A percentile compares a stretch with the other conserved stretches of the same genome.
phyloP scores from a whole-genome alignment of 1,140 invertebrate genomes.

The Zeugodacus cucurbitae region DNA sequence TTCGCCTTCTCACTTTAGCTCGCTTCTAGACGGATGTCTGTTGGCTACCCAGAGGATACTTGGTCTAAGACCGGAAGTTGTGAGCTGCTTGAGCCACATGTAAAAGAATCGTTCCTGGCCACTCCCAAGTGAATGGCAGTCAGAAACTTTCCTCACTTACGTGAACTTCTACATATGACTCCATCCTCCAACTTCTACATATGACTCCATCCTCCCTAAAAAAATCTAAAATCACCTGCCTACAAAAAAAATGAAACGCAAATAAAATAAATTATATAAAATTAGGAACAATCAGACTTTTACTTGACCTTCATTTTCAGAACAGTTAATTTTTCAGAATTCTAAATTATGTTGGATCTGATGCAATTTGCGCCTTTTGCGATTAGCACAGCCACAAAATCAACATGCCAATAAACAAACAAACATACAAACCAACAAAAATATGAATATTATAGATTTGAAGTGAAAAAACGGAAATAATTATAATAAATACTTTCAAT shows the following conservation, averaged over 20 bases:
- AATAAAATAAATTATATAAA: background rate
- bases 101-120: too few relatives aligned
- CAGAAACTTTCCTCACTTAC: too few relatives aligned
- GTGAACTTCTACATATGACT: too few relatives aligned
- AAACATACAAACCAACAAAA: background rate
- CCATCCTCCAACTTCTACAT: too few relatives aligned
- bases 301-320: conserved; percentile 20
- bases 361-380: background rate
- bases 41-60: too few relatives aligned
- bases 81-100: too few relatives aligned
- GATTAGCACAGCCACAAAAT: background rate
- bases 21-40: too few relatives aligned
- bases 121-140: too few relatives aligned
- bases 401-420: background rate
- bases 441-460: background rate
- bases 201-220: too few relatives aligned
- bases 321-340: background rate
- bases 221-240: background rate
- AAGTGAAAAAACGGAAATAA: conserved; percentile 24
- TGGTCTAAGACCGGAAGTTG: too few relatives aligned
- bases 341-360: background rate
- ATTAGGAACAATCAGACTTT: background rate
- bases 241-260: background rate
- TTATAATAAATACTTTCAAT: conserved; percentile 39
- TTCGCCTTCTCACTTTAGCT: too few relatives aligned